phyloP scores from a whole-genome alignment of 2,797 vertebrate genomes.

The Pagetopsis macropterus region DNA sequence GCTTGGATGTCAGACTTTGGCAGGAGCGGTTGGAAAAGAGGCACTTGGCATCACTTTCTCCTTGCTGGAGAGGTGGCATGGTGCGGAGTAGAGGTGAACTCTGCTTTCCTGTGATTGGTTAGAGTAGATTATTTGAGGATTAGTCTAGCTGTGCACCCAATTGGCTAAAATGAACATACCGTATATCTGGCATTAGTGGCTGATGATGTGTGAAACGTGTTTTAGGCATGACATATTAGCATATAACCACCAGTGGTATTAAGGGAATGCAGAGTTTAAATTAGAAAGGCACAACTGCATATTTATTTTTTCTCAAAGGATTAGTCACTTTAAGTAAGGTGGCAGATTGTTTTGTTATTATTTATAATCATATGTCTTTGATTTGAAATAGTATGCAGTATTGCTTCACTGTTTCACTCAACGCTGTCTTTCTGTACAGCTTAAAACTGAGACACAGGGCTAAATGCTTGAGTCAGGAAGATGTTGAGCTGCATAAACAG shows the following conservation, averaged over 20 bases:
- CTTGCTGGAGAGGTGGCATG: conserved; percentile 56
- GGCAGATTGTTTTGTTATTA: conserved; percentile 12
- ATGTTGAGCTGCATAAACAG: conserved; percentile 33
- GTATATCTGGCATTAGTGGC: conserved; percentile 36
- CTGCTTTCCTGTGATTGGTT: conserved; percentile 48
- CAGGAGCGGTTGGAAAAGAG: conserved; percentile 71
- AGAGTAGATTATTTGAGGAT: conserved; percentile 32
- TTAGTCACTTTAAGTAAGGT: conserved; percentile 9
- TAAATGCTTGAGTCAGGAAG: conserved; percentile 31
- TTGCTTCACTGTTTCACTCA: conserved; percentile 8
- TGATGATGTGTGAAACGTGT: conserved; percentile 47
- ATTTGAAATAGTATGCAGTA: neutral
- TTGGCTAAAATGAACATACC: conserved; percentile 43
- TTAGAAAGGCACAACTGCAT: conserved; percentile 30
- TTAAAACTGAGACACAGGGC: neutral
- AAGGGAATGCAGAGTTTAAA: conserved; percentile 33
- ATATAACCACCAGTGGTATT: conserved; percentile 36
- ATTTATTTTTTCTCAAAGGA: conserved; percentile 32
- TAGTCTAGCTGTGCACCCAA: conserved; percentile 19
- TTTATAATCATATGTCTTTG: conserved; percentile 7
- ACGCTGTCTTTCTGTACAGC: conserved; percentile 18
- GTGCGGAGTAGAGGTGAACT: conserved; percentile 52
- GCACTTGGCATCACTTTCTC: conserved; percentile 61
- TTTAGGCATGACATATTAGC: conserved; percentile 52
- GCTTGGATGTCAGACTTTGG: conserved; percentile 78